Conservation (phyloP, 2,113 vertebrate species). For the Aviceda subcristata region DNA sequence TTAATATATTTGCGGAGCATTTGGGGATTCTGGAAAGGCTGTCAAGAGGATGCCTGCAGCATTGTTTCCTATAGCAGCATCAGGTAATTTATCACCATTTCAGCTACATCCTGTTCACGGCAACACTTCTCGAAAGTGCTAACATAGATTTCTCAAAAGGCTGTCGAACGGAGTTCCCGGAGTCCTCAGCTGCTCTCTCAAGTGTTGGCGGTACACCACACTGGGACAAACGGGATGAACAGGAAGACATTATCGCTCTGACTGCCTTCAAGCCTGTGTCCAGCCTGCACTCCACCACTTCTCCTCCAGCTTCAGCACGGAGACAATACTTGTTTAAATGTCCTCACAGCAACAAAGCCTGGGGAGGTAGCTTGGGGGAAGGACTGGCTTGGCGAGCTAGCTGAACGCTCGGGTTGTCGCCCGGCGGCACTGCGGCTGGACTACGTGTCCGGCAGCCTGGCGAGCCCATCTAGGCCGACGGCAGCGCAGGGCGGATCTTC, state of each 20-base stretch:
- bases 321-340: not conserved
- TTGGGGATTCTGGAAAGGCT: not conserved
- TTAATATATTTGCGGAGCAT: not conserved
- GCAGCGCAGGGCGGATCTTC: not conserved
- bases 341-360: not conserved
- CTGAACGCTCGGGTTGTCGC: not conserved
- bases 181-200: not conserved
- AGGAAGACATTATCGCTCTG: not conserved
- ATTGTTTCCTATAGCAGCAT: not conserved
- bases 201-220: not conserved
- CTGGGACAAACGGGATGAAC: not conserved
- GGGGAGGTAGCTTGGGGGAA: not conserved
- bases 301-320: not conserved
- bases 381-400: not conserved
- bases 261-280: not conserved
- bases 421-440: not conserved
- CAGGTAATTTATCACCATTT: conserved; percentile 10
- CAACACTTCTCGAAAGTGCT: not conserved
- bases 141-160: not conserved
- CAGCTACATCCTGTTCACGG: not conserved
- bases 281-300: not conserved
- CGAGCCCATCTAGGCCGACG: not conserved
- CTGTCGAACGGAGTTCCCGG: not conserved
- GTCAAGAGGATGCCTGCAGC: not conserved
- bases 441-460: not conserved